A percentile compares a stretch with the other conserved stretches of the same genome.
These are phyloP conservation scores for Heliornis fulica DNA, from an alignment of 2,113 vertebrate genomes.

Conservation along the genomic window DNA sequence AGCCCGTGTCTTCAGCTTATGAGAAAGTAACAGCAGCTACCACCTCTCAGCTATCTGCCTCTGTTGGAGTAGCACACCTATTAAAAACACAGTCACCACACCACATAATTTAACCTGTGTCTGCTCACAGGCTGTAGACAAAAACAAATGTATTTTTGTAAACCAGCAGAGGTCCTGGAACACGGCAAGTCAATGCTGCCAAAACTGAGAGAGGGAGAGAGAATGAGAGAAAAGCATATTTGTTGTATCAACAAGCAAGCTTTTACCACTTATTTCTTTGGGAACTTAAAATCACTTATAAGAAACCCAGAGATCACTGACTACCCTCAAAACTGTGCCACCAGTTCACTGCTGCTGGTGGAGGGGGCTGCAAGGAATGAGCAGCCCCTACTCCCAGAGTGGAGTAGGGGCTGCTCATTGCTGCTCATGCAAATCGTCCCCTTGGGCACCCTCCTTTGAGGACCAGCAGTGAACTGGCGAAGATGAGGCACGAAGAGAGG, in stretches of 20 bases:
- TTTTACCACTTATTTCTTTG: background rate
- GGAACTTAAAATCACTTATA: background rate
- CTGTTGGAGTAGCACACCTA: background rate
- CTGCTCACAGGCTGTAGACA: background rate
- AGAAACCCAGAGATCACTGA: background rate
- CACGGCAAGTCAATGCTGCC: background rate
- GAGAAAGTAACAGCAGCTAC: background rate
- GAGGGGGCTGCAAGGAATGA: accelerated
- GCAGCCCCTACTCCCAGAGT: accelerated
- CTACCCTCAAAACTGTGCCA: accelerated
- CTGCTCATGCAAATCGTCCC: accelerated
- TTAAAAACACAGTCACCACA: background rate
- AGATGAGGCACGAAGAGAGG: background rate
- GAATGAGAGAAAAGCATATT: accelerated
- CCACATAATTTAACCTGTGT: background rate
- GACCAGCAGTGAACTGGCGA: background rate
- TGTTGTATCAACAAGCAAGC: background rate
- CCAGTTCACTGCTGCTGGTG: background rate
- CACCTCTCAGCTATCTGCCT: background rate
- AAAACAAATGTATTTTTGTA: background rate
- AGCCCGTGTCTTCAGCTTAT: background rate
- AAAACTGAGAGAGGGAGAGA: background rate
- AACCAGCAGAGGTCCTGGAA: background rate
- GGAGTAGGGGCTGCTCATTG: too few species aligned
- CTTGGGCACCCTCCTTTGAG: background rate